Evolutionary conservation across 2,888 invertebrate genomes (phyloP), one percentile per base, ranked within the genome.

Genomic region (Leptopterna dolabrata): DNA sequence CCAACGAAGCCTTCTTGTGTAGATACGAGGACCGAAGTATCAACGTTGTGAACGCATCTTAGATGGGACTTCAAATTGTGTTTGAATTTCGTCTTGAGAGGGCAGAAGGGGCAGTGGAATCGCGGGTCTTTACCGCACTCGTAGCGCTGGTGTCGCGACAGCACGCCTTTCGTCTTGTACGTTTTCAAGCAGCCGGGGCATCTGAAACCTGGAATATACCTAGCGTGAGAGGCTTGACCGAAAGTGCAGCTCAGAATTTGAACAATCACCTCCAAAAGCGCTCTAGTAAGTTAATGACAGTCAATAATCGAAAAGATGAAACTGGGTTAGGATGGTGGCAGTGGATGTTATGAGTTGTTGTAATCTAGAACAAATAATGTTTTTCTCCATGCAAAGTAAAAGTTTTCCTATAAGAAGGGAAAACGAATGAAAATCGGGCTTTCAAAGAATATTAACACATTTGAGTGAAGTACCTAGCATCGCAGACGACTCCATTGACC

Each of bases 81-180:
- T 27, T 63, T 63, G 63, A 63, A 63, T 36, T 82, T 87, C 24
- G 87, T 36, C 51, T 45, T 87, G 71, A 41, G 82, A 0, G 87
- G 71, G 45, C 89, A 89, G 4, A 82, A 45, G 78, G 89, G 90
- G 88, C 92, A 92, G 41, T 90, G 89, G 88, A 92, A 92, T 84
- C 90, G 91, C 86, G 91, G 91, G 27, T 91, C 91, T 36, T 87
- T 90, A 88, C 90, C 91, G 88, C 91, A 91, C 85, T 91, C 90
- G 71, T 88, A 89, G 24, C 89, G 88, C 55, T 89, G 47, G 78
- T 90, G 90, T 29, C 89, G 87, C 29, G 87, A 88, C 0, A 90
- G 55, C 13, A 76, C 76, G 47, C 55, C 43, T 51, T 87, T 86
- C 76, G 88, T 76, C 70, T 87, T 89, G 86, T 90, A 90, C 27